Conservation (phyloP, 2,888 invertebrate genomes). For the Heliconius ethilla region DNA sequence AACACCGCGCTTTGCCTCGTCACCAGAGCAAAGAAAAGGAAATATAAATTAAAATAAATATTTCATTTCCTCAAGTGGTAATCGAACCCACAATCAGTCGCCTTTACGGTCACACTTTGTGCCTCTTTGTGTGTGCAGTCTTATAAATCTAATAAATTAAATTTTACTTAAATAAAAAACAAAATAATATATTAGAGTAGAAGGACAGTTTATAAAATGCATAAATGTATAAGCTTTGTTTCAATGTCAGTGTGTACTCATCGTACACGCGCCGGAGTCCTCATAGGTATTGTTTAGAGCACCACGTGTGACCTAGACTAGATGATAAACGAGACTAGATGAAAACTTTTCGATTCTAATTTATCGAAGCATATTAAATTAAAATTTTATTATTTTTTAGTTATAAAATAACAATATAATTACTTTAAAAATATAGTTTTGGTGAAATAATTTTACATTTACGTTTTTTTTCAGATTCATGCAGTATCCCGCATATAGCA, state of each 20-base stretch:
- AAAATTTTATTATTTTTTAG: neutral
- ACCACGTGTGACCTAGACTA: conserved; percentile 40
- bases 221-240: neutral
- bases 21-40: too few relatives aligned
- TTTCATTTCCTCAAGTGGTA: too few relatives aligned
- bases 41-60: neutral
- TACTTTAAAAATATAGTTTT: neutral
- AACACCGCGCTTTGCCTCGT: too few relatives aligned
- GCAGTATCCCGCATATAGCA: too few relatives aligned
- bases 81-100: too few relatives aligned
- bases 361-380: neutral
- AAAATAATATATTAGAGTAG: neutral
- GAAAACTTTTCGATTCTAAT: neutral
- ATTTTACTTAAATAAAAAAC: neutral
- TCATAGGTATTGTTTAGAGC: conserved; percentile 26
- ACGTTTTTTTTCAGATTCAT: too few relatives aligned
- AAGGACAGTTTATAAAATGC: neutral
- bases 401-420: neutral
- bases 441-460: too few relatives aligned
- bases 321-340: conserved; percentile 2
- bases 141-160: neutral
- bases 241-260: conserved; percentile 13
- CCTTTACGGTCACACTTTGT: too few relatives aligned
- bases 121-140: too few relatives aligned
- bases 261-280: conserved; percentile 24